Conservation (phyloP, 2,888 invertebrate genomes). For the Machimus rusticus region DNA sequence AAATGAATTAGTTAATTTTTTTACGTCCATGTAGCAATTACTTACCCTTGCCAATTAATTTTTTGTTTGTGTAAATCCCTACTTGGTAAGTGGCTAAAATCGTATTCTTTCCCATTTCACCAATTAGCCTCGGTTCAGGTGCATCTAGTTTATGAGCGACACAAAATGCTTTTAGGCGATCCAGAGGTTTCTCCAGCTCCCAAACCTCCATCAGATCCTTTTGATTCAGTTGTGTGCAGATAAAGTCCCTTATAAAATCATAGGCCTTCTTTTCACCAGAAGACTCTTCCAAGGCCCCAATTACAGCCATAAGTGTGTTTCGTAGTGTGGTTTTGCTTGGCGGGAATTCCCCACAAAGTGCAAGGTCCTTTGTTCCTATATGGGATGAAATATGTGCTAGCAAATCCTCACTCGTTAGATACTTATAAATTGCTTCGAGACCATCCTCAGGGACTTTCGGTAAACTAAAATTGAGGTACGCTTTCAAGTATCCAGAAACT, state of each 20-base stretch:
- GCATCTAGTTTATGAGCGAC: slow-evolving; percentile 66
- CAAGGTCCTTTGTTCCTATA: slow-evolving; percentile 84
- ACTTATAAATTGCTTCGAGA: slow-evolving; percentile 71
- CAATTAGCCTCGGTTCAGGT: slow-evolving; percentile 83
- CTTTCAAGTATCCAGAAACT: slow-evolving; percentile 70
- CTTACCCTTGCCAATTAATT: slow-evolving; percentile 83
- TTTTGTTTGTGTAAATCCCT: slow-evolving; percentile 84
- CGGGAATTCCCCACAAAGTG: slow-evolving; percentile 76
- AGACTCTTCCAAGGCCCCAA: slow-evolving; percentile 77
- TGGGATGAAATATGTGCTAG: slow-evolving; percentile 75
- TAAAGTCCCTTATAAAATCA: slow-evolving; percentile 84
- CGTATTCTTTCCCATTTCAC: slow-evolving; percentile 79
- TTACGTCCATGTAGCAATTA: neutral
- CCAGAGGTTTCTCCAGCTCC: slow-evolving; percentile 80
- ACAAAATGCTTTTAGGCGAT: slow-evolving; percentile 72
- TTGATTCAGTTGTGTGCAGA: slow-evolving; percentile 84
- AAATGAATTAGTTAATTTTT: neutral
- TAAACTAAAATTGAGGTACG: slow-evolving; percentile 73
- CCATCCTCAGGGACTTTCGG: slow-evolving; percentile 81
- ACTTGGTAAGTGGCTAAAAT: slow-evolving; percentile 85
- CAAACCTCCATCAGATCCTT: slow-evolving; percentile 87
- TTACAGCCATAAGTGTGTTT: slow-evolving; percentile 80
- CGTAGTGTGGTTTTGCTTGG: slow-evolving; percentile 71
- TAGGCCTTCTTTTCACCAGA: slow-evolving; percentile 72
- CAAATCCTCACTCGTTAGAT: slow-evolving; percentile 72